Base-by-base conservation (phyloP, 2,113 vertebrate genomes). In the Labrus mixtus region DNA sequence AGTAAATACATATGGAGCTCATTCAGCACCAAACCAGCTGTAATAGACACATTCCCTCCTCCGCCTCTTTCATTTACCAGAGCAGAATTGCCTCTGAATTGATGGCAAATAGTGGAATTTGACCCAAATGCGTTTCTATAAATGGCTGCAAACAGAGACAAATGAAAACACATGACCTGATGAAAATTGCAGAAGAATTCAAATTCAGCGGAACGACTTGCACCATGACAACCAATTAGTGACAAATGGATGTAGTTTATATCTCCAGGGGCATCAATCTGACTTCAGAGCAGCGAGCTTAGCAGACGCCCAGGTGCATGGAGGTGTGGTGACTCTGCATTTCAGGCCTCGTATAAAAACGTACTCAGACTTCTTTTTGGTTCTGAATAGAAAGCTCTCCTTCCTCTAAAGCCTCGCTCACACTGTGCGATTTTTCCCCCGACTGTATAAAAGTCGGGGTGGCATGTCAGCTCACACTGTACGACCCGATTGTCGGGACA, bases 21-120 rank as follows among this genome's bases (percentile, higher is more conserved):
- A 87, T 88, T 89, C 87, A 82, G 78, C 62, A 67, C 62, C 73
- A 81, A 85, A 87, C 76, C 82, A 73, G 84, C 87, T 51, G 85
- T 87, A 90, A 91, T 86, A 74, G 84, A 82, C 85, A 88, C 82
- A 68, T 85, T 81, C 70, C 75, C 80, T 71, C 75, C 80, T 77
- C 84, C 83, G 10, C 86, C 73, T 82, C 83, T 86, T 87, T 87
- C 87, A 87, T 90, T 91, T 87, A 58, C 82, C 43, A 9, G 10
- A 11, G 43, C 85, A 66, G 82, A 87, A 90, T 92, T 85, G 87
- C 76, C 74, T 86, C 72, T 63, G 73, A 87, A 86, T 87, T 88
- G 85, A 90, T 73, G 72, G 83, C 69, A 83, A 91, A 91, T 77
- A 78, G 78, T 86, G 67, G 84, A 84, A 87, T 91, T 87, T 89